Percentiles rank a stretch among this genome's conserved stretches.
These are phyloP conservation scores for Scaptomyza parva DNA, from an alignment of 2,888 invertebrate species.

Conservation along the genomic window DNA sequence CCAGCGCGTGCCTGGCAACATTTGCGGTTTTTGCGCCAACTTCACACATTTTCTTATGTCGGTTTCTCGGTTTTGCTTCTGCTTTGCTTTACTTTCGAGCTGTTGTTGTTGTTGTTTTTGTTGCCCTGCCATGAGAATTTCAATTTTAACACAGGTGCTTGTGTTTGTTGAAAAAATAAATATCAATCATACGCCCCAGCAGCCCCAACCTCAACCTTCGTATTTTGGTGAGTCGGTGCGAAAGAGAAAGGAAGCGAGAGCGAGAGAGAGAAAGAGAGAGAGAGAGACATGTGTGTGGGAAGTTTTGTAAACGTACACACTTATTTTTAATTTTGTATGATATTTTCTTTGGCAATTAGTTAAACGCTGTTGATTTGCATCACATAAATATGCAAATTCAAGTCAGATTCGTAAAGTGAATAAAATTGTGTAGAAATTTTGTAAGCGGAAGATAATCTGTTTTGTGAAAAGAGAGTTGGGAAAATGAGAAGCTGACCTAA, in stretches of 20 bases:
- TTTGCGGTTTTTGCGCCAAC: conserved; percentile 78
- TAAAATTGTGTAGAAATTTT: background rate
- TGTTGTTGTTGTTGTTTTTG: conserved; percentile 57
- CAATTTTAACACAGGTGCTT: conserved; percentile 75
- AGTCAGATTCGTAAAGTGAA: background rate
- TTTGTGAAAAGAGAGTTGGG: background rate
- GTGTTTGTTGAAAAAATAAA: conserved; percentile 77
- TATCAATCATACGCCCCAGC: conserved; percentile 76
- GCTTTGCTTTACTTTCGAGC: conserved; percentile 30
- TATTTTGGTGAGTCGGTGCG: background rate
- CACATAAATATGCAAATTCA: background rate
- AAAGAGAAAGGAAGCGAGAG: background rate
- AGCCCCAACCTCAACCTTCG: conserved; percentile 33
- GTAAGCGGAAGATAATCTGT: too few species aligned
- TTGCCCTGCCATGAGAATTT: conserved; percentile 70
- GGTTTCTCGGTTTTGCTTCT: conserved; percentile 45
- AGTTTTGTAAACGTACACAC: conserved; percentile 25
- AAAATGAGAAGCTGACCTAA: too few species aligned
- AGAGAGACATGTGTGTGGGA: background rate
- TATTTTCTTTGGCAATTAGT: conserved; percentile 62
- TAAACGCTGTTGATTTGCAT: conserved; percentile 30
- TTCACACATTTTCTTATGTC: conserved; percentile 76
- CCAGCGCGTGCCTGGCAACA: conserved; percentile 76
- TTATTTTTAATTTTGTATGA: conserved; percentile 36
- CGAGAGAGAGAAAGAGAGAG: background rate